Evolutionary conservation across 2,113 vertebrate species (phyloP), one percentile per base, ranked within the genome.

Genomic region (Stomatorhinus ivindoensis): DNA sequence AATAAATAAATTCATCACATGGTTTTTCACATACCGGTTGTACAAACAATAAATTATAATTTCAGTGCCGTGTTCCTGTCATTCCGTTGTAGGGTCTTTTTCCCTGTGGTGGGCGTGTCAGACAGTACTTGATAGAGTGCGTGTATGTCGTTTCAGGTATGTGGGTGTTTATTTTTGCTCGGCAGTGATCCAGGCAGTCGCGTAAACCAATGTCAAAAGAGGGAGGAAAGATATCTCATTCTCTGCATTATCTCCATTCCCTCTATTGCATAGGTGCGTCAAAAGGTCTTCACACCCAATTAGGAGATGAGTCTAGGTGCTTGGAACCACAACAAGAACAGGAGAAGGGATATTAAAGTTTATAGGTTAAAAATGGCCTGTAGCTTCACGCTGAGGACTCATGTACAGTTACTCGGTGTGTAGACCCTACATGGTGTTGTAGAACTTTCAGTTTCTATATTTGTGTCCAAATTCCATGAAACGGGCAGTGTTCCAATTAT

Each of bases 21-120:
- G 95, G 92, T 86, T 96, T 95, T 94, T 98, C 97, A 99, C 97
- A 98, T 96, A 97, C 93, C 92, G 97, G 96, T 98, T 97, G 95
- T 97, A 98, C 97, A 98, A 97, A 99, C 95, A 99, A 98, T 99
- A 99, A 99, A 98, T 99, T 98, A 99, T 97, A 97, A 97, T 96
- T 97, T 99, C 98, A 99, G 98, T 99, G 98, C 98, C 97, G 95
- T 95, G 95, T 96, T 96, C 94, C 94, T 93, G 93, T 95, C 92
- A 21, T 93, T 94, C 91, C 92, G 91, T 89, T 51, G 92, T 91
- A 91, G 83, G 86, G 92, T 92, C 39, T 90, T 91, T 93, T 92
- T 94, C 90, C 91, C 90, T 89, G 90, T 55, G 85, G 91, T 90
- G 89, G 87, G 93, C 89, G 90, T 90, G 91, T 92, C 91, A 89